Base-by-base conservation (phyloP, 2,888 invertebrate genomes). In the Acholoe squamosa region DNA sequence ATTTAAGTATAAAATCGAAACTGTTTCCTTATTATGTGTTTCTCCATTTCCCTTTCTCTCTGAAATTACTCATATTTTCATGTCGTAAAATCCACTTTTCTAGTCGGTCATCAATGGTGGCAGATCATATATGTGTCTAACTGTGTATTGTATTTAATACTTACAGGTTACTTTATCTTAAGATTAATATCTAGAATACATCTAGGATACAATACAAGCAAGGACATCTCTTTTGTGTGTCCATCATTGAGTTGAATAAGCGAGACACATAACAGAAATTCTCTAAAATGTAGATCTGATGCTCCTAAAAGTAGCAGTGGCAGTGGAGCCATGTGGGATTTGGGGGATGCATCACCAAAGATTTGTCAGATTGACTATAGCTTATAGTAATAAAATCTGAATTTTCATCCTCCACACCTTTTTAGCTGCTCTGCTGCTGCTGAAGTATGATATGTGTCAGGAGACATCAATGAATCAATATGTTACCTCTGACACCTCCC, bases 171-270 rank as follows among this genome's bases (percentile, higher is more conserved):
- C 61, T 7, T 43, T 43, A 43, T 61, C 14, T 61, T 61, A n/a
- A n/a, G n/a, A n/a, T 61, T 19, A 19, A 61, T 61, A 7, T n/a
- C n/a, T 61, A 61, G 61, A n/a, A 19, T 61, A 61, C 61, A 61
- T 19, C n/a, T n/a, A n/a, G n/a, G n/a, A 61, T 61, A 61, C 61
- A 14, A 61, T 19, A 61, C 61, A 19, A 61, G 43, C 43, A 43
- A 43, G 43, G 34, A 43, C 80, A 80, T 34, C 80, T 33, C 25
- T 34, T 25, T 34, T 5, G 19, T 43, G 43, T 43, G 14, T 19
- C 34, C 14, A 33, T 34, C 80, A 80, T 80, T 80, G 80, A 80
- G 34, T 80, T 43, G 80, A 80, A 80, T 80, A 80, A 80, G 80
- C 80, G 43, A 43, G 43, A 80, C 3, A 43, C 22, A 19, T 43